Percentiles rank a stretch among this genome's conserved stretches.
Conservation (phyloP, 1,140 invertebrate genomes). For the Dendroctonus valens region DNA sequence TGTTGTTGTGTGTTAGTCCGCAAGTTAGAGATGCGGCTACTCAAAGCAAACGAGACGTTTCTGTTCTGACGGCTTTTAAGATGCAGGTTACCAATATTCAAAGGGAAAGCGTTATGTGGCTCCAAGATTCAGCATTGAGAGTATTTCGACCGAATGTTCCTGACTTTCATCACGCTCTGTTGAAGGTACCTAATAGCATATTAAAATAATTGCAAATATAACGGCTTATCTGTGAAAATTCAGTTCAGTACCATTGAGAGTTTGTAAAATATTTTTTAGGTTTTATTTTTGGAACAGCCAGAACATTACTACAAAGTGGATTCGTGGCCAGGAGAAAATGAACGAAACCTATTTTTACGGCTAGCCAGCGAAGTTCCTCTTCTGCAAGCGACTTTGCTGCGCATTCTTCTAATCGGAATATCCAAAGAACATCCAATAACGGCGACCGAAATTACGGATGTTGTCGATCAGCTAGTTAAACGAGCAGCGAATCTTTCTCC, state of each 20-base stretch:
- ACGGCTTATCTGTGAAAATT: no score
- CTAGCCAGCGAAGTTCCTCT: slow-evolving; percentile 86
- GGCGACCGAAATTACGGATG: slow-evolving; percentile 79
- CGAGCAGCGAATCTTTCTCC: slow-evolving; percentile 74
- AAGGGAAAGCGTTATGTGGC: slow-evolving; percentile 79
- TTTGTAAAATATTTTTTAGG: slow-evolving; percentile 34
- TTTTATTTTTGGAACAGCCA: slow-evolving; percentile 79
- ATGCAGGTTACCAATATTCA: slow-evolving; percentile 71
- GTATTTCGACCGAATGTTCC: slow-evolving; percentile 69
- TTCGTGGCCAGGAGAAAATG: slow-evolving; percentile 90
- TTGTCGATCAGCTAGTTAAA: slow-evolving; percentile 81
- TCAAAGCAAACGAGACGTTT: slow-evolving; percentile 57
- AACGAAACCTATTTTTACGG: slow-evolving; percentile 74
- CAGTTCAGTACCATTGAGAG: neutral
- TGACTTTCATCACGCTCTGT: slow-evolving; percentile 77
- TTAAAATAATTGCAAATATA: neutral
- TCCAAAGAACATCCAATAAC: slow-evolving; percentile 82
- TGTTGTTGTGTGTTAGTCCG: slow-evolving; percentile 77
- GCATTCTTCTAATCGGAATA: slow-evolving; percentile 79
- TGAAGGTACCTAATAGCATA: slow-evolving; percentile 58
- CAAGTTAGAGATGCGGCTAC: slow-evolving; percentile 70
- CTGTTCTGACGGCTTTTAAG: slow-evolving; percentile 48
- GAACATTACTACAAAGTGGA: slow-evolving; percentile 90
- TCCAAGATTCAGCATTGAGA: slow-evolving; percentile 75
- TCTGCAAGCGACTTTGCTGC: slow-evolving; percentile 77